Conservation (phyloP, 2,888 invertebrate species). For the Nysson spinosus region DNA sequence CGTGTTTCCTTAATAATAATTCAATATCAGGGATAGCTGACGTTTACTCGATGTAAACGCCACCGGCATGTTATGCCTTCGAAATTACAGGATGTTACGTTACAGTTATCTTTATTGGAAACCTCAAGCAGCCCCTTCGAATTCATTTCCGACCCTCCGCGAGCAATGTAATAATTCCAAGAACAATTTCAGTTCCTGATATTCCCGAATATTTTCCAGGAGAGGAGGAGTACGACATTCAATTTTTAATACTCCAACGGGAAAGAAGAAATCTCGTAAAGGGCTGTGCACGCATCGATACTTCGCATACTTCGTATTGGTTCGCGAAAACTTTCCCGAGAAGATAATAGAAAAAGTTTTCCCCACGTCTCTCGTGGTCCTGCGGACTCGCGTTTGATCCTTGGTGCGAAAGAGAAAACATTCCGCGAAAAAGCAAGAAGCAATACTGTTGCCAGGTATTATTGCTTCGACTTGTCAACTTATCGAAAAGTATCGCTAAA, state of each 20-base stretch:
- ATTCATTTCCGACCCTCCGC: too few species aligned
- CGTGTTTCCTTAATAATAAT: conserved; percentile 66
- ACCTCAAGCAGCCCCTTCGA: too few species aligned
- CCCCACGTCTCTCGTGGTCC: conserved; percentile 16
- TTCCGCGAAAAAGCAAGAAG: conserved; percentile 15
- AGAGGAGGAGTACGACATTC: too few species aligned
- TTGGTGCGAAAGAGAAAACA: conserved; percentile 23
- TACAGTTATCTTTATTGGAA: conserved; percentile 41
- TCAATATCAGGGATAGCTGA: conserved; percentile 47
- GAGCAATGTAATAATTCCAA: too few species aligned
- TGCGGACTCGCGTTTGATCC: conserved; percentile 23
- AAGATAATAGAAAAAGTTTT: conserved; percentile 58
- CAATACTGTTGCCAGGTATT: too few species aligned
- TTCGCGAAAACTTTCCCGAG: conserved; percentile 34
- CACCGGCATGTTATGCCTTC: conserved; percentile 42
- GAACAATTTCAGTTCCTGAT: too few species aligned
- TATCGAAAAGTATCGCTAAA: too few species aligned
- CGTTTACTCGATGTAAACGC: conserved; percentile 47
- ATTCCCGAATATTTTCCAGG: too few species aligned
- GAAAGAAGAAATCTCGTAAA: conserved; percentile 8
- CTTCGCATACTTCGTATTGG: conserved; percentile 46
- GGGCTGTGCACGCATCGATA: conserved; percentile 31
- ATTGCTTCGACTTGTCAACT: too few species aligned
- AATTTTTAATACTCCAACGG: not conserved
- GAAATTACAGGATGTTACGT: conserved; percentile 56